Conservation (phyloP, 1,140 invertebrate genomes). For the Drosophila melanogaster region DNA sequence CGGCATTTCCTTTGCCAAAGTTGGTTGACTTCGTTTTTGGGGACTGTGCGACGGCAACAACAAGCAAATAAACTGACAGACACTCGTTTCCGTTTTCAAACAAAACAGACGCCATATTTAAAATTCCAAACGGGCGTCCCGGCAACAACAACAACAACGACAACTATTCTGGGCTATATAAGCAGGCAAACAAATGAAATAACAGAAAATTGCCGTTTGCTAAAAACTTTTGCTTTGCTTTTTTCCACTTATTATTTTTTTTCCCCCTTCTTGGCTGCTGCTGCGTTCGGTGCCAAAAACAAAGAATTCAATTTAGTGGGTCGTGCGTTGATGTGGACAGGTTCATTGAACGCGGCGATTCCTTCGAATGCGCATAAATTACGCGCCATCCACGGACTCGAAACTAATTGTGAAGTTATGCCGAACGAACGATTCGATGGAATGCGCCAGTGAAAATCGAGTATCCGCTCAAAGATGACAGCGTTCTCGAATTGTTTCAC, state of each 20-base stretch:
- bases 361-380: constrained; percentile 55
- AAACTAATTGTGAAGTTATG: constrained; percentile 75
- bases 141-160: constrained; percentile 25
- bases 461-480: constrained; percentile 5
- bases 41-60: constrained; percentile 49
- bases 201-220: constrained; percentile 67
- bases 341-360: constrained; percentile 56
- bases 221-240: constrained; percentile 67
- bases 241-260: constrained; percentile 39
- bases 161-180: constrained; percentile 23
- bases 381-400: constrained; percentile 21
- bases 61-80: constrained; percentile 82
- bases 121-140: constrained; percentile 71
- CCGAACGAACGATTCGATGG: constrained; percentile 11
- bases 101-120: constrained; percentile 83
- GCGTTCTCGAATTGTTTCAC: constrained; percentile 30
- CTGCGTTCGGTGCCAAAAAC: constrained; percentile 25
- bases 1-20: constrained; percentile 75
- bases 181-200: constrained; percentile 69
- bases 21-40: constrained; percentile 77
- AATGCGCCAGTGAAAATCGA: constrained; percentile 25
- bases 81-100: constrained; percentile 83
- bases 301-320: constrained; percentile 62
- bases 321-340: constrained; percentile 54
- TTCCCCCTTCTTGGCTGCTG: neutral